Conservation (phyloP, 2,797 vertebrate genomes). For the Trichosurus vulpecula region DNA sequence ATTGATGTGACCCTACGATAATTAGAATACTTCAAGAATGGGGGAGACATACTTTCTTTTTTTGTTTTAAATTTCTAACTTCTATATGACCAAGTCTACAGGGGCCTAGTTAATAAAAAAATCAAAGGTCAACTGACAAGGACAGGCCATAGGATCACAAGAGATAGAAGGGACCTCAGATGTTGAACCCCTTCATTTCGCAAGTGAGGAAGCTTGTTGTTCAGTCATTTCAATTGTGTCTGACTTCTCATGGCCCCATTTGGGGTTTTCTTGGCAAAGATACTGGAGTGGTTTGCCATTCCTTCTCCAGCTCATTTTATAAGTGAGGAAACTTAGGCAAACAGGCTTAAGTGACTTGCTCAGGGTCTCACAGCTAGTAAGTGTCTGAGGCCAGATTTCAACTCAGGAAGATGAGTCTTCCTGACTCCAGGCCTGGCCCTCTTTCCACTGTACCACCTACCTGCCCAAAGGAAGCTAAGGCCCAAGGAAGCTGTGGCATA, state of each 20-base stretch:
- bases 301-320: neutral
- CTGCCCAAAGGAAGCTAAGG: neutral
- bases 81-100: neutral
- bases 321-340: neutral
- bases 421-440: neutral
- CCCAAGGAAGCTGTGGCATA: too few relatives aligned
- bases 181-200: neutral
- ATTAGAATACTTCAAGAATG: constrained; percentile 25
- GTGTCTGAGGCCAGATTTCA: neutral
- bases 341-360: neutral
- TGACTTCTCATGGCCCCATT: neutral
- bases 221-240: neutral
- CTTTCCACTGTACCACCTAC: neutral
- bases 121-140: constrained; percentile 17
- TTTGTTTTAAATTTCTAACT: constrained; percentile 30
- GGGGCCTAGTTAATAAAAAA: constrained; percentile 6
- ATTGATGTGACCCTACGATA: neutral
- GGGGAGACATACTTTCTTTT: constrained; percentile 14
- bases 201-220: neutral
- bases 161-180: neutral
- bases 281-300: neutral
- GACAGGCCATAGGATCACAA: neutral
- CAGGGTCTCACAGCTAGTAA: neutral
- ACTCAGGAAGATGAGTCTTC: neutral
- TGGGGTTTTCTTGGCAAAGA: neutral